Evolutionary conservation across 2,797 vertebrate genomes (phyloP).

Genomic region (Danio albolineatus): DNA sequence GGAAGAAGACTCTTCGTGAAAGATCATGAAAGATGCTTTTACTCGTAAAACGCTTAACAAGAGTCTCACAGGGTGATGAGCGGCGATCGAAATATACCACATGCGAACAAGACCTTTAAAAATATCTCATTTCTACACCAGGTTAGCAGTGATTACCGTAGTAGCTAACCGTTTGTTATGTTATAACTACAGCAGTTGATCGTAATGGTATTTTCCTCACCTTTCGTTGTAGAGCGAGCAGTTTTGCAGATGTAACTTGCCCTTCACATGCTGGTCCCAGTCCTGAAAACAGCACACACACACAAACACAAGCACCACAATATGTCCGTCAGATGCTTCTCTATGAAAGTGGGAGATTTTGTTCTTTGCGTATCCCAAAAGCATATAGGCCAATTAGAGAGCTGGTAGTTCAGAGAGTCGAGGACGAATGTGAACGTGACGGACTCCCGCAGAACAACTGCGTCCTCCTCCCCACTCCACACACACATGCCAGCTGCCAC

Average conservation of each 20-base stretch:
- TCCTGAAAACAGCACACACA: slow-evolving; percentile 79
- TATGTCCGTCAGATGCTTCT: slow-evolving; percentile 56
- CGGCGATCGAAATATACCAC: slow-evolving; percentile 13
- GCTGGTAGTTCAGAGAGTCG: slow-evolving; percentile 43
- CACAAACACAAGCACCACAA: slow-evolving; percentile 53
- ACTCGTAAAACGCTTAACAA: slow-evolving; percentile 39
- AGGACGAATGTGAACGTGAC: slow-evolving; percentile 15
- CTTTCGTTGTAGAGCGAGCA: slow-evolving; percentile 87
- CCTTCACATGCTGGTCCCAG: slow-evolving; percentile 98
- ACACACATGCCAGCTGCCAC: slow-evolving; percentile 47
- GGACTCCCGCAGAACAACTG: slow-evolving; percentile 35
- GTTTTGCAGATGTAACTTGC: slow-evolving; percentile 95
- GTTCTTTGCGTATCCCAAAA: slow-evolving; percentile 12
- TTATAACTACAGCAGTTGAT: background rate
- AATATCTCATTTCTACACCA: slow-evolving; percentile 24
- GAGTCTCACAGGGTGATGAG: slow-evolving; percentile 7
- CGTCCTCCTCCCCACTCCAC: slow-evolving; percentile 21
- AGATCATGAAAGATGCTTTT: slow-evolving; percentile 29
- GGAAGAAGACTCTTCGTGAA: slow-evolving; percentile 60
- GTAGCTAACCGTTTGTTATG: background rate
- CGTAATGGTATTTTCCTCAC: slow-evolving; percentile 75
- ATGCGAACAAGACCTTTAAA: slow-evolving; percentile 35
- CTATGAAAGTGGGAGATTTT: slow-evolving; percentile 42
- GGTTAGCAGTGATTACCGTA: background rate
- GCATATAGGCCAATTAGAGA: slow-evolving; percentile 61